A percentile compares a stretch with the other conserved stretches of the same genome.
Conservation (phyloP, 2,888 invertebrate species). For the Ophioninae sp. region DNA sequence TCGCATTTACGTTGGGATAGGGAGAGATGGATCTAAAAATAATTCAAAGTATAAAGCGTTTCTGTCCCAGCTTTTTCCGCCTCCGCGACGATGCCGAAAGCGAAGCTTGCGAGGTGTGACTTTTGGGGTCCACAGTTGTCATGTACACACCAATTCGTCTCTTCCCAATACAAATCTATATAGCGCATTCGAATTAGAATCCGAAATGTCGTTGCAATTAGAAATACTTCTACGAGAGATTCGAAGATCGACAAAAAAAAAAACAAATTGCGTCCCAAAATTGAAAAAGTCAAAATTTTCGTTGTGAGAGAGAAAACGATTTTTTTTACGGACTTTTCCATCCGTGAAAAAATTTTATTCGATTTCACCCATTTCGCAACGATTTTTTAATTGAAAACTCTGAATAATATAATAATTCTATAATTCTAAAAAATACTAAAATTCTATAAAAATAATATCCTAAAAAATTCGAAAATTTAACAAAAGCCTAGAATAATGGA, state of each 20-base stretch:
- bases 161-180: slow-evolving; percentile 37
- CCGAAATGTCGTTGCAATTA: not conserved
- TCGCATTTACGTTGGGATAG: slow-evolving; percentile 49
- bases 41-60: slow-evolving; percentile 57
- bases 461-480: not conserved
- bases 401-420: no score
- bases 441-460: no score
- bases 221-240: slow-evolving; percentile 2
- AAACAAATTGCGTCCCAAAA: not conserved
- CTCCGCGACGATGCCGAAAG: slow-evolving; percentile 44
- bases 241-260: not conserved
- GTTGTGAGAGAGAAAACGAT: no score
- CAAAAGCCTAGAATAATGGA: no score
- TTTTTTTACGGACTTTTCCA: no score
- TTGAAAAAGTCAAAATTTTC: not conserved
- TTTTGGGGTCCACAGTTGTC: slow-evolving; percentile 37
- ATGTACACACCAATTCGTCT: not conserved
- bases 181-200: slow-evolving; percentile 1
- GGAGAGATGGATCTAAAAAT: slow-evolving; percentile 58
- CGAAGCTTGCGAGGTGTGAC: slow-evolving; percentile 54
- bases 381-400: no score
- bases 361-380: no score
- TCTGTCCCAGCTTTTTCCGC: slow-evolving; percentile 58
- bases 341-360: no score
- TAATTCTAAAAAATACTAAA: no score